Conservation (phyloP, 1,140 invertebrate genomes). For the Medauroidea extradentata region DNA sequence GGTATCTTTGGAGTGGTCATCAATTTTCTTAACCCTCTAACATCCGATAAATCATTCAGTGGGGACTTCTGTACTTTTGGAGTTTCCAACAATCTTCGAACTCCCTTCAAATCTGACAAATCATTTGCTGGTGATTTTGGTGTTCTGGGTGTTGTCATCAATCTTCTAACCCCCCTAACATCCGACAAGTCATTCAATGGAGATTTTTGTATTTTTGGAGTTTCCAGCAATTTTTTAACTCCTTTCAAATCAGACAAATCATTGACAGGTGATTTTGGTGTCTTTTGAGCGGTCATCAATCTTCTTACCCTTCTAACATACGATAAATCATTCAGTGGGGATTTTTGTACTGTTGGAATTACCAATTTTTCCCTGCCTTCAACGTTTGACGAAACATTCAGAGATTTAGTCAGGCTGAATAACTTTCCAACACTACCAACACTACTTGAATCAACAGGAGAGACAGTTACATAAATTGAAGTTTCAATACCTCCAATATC, state of each 20-base stretch:
- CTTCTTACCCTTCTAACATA: slow-evolving; percentile 19
- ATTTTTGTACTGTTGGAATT: not conserved
- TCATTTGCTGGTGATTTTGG: slow-evolving; percentile 43
- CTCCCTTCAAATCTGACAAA: slow-evolving; percentile 19
- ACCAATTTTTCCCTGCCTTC: not conserved
- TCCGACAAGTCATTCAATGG: slow-evolving; percentile 44
- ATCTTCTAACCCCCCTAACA: slow-evolving; percentile 36
- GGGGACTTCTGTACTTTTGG: slow-evolving; percentile 1
- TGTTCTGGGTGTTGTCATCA: slow-evolving; percentile 35
- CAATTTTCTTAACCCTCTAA: slow-evolving; percentile 23
- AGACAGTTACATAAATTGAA: no score
- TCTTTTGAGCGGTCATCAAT: slow-evolving; percentile 28
- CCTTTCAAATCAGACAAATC: slow-evolving; percentile 34
- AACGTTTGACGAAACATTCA: slow-evolving; percentile 39
- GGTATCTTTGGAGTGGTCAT: slow-evolving; percentile 23
- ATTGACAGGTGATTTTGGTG: slow-evolving; percentile 31
- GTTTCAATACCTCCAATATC: no score
- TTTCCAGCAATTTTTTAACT: slow-evolving; percentile 39
- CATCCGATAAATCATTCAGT: not conserved
- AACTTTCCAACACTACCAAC: no score
- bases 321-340: not conserved
- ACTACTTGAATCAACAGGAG: no score
- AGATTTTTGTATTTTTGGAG: slow-evolving; percentile 31
- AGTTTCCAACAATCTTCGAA: not conserved
- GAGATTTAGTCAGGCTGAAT: no score